These are phyloP conservation scores for Idaea aversata DNA, from an alignment of 2,888 invertebrate species.

Conservation along the genomic window DNA sequence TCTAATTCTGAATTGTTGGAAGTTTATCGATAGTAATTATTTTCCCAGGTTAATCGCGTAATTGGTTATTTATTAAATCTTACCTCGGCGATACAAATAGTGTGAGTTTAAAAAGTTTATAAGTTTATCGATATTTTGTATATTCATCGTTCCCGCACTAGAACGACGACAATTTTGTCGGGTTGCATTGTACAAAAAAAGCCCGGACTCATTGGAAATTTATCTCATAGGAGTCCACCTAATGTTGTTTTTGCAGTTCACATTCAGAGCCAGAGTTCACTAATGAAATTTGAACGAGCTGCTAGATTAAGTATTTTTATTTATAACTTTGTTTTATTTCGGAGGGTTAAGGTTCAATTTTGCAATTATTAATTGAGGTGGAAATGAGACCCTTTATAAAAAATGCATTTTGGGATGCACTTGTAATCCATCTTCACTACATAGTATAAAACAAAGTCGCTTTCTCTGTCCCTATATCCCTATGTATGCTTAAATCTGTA, in stretches of 20 bases:
- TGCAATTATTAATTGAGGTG: neutral
- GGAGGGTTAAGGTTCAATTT: constrained; percentile 6
- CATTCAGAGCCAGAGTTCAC: constrained; percentile 37
- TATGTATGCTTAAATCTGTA: too few relatives aligned
- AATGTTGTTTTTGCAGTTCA: constrained; percentile 57
- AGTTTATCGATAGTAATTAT: too few relatives aligned
- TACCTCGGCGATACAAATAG: too few relatives aligned
- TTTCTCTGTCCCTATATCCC: too few relatives aligned
- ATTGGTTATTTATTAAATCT: too few relatives aligned
- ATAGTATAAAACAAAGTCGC: too few relatives aligned
- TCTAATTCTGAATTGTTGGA: too few relatives aligned
- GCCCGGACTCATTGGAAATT: constrained; percentile 63
- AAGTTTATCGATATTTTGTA: constrained; percentile 19
- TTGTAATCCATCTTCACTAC: too few relatives aligned
- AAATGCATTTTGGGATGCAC: too few relatives aligned
- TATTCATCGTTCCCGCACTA: constrained; percentile 37
- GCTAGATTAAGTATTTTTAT: constrained; percentile 34
- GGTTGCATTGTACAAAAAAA: constrained; percentile 61
- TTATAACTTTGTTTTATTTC: constrained; percentile 12
- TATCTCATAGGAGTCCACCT: constrained; percentile 51
- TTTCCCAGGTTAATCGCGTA: too few relatives aligned
- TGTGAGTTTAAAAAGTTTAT: neutral
- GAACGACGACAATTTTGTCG: constrained; percentile 43
- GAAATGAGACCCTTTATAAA: constrained; percentile 6
- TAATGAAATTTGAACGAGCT: constrained; percentile 63